Conservation (phyloP, 2,888 invertebrate genomes). For the Ennomos erosarius region DNA sequence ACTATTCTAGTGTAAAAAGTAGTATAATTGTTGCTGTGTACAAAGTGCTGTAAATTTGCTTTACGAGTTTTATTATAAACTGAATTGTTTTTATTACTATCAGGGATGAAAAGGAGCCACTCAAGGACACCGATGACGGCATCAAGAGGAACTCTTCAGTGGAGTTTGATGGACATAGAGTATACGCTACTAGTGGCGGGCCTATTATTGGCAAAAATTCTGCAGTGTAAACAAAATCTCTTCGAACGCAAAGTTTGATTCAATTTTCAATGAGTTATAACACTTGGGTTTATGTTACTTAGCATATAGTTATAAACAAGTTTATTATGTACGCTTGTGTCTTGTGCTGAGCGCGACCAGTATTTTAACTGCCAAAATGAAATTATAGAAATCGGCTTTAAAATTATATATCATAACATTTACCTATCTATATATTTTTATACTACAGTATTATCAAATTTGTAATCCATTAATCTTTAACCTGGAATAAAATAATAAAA, state of each 20-base stretch:
- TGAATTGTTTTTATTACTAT: constrained; percentile 21
- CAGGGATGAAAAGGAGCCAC: constrained; percentile 93
- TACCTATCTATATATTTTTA: constrained; percentile 50
- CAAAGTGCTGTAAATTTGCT: constrained; percentile 39
- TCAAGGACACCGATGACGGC: constrained; percentile 88
- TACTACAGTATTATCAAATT: constrained; percentile 29
- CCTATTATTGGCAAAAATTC: constrained; percentile 95
- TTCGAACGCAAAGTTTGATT: constrained; percentile 2
- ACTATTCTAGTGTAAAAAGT: constrained; percentile 11
- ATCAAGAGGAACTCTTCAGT: constrained; percentile 91
- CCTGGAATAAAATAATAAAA: constrained; percentile 7
- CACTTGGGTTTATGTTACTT: constrained; percentile 15
- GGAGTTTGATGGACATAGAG: constrained; percentile 93
- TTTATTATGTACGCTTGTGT: constrained; percentile 67
- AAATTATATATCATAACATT: constrained; percentile 50
- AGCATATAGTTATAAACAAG: constrained; percentile 20
- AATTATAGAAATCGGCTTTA: constrained; percentile 67
- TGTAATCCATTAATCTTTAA: constrained; percentile 26
- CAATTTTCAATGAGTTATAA: constrained; percentile 9
- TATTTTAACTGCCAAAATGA: constrained; percentile 79
- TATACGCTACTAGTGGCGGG: constrained; percentile 93
- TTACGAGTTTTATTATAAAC: background rate
- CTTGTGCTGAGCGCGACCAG: constrained; percentile 75
- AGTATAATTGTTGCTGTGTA: constrained; percentile 13
- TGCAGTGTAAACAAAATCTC: constrained; percentile 86